Base-by-base conservation (phyloP, 2,113 vertebrate genomes). In the Lota lota region DNA sequence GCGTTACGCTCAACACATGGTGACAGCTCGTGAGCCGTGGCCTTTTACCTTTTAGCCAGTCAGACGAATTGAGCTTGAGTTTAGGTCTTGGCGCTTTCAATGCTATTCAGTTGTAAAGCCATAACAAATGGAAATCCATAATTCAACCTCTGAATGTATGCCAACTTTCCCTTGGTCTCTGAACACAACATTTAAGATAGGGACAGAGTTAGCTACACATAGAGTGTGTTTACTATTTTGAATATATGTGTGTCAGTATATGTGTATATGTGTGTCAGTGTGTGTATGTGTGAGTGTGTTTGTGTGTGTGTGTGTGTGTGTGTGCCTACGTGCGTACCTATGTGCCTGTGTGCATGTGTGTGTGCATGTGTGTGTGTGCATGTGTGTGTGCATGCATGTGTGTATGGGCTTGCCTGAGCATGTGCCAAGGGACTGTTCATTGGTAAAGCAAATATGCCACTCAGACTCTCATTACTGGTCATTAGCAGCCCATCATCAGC, bases 391-490 rank as follows among this genome's bases (percentile, higher is more conserved):
- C 17, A 21, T 57, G 65, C 33, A 18, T 59, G 57, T 68, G 17
- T 54, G 36, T 62, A 18, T 69, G 60, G 21, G 7, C 4, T 17
- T 14, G 36, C 51, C 18, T 69, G 60, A 20, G 7, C 6, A 17
- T 14, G 66, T 61, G 56, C 69, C 10, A 20, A 15, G 51, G 18
- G 50, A 63, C 59, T 53, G 63, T 60, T 79, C 28, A 63, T 51
- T 33, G n/a, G 61, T 21, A 58, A 79, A 74, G 28, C 65, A 69
- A 77, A 77, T 68, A 73, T 53, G 65, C 54, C 70, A 54, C 54
- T 76, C 70, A 67, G 50, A 64, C 60, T 54, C 57, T 67, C 68
- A 65, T 65, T 77, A 68, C 57, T 36, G 53, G 57, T 65, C 71
- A 72, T 72, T 63, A 72, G 74, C 64, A 47, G 8, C 10, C 40